A percentile compares a stretch with the other conserved stretches of the same genome.
phyloP scores from a whole-genome alignment of 2,888 invertebrate species.

The Allacma fusca region DNA sequence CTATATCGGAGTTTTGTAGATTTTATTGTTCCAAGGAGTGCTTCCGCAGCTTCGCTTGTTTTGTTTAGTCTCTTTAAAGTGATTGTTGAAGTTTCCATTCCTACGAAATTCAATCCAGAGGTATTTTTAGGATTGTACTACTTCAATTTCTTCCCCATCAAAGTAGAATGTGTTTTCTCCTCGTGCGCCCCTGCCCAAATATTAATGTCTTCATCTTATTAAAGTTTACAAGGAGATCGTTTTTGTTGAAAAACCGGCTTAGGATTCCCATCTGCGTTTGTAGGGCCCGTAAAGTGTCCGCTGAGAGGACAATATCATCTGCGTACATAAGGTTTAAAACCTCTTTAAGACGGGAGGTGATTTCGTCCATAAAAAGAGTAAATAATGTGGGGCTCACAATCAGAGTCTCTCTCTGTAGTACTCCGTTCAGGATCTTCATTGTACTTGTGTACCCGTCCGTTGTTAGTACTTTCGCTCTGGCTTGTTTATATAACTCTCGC shows the following conservation, averaged over 20 bases:
- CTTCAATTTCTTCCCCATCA: not conserved
- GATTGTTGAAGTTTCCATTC: too few species aligned
- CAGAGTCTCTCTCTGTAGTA: constrained; percentile 11
- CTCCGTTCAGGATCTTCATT: not conserved
- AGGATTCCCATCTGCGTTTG: not conserved
- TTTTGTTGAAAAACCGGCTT: not conserved
- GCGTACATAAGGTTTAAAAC: not conserved
- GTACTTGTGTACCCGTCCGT: not conserved
- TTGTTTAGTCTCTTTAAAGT: too few species aligned
- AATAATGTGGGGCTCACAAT: not conserved
- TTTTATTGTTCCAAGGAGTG: too few species aligned
- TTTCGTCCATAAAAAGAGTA: not conserved
- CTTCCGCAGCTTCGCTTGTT: too few species aligned
- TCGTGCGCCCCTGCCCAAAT: not conserved
- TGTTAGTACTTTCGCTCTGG: not conserved
- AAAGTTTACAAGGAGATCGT: not conserved
- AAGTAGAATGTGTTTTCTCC: not conserved
- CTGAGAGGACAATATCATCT: constrained; percentile 19
- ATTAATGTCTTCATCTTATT: not conserved
- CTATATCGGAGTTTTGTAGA: too few species aligned
- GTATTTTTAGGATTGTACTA: too few species aligned
- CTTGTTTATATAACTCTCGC: not conserved
- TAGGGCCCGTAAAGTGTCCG: not conserved
- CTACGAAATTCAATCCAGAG: too few species aligned
- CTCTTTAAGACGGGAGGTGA: not conserved